Percentiles rank a stretch among this genome's conserved stretches.
Evolutionary conservation across 1,140 invertebrate genomes (phyloP).

Genomic region (Platyura marginata): DNA sequence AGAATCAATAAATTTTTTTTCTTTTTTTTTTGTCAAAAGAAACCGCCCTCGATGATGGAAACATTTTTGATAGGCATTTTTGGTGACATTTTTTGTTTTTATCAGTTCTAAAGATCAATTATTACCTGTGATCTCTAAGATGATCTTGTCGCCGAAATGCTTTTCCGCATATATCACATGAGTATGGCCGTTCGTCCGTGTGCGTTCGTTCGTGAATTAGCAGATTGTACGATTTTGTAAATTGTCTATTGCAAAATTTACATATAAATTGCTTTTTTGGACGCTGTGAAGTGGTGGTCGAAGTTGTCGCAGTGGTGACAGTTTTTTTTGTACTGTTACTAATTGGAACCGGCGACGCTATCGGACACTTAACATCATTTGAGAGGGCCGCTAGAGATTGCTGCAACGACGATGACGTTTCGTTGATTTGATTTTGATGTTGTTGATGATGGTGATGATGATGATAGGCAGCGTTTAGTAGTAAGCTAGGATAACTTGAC

Average conservation of each 20-base stretch:
- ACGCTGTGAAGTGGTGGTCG: slow-evolving; percentile 36
- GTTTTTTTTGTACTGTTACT: slow-evolving; percentile 16
- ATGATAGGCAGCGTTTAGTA: slow-evolving; percentile 38
- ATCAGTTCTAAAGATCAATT: slow-evolving; percentile 24
- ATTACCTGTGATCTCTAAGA: slow-evolving; percentile 79
- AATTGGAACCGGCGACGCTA: background rate
- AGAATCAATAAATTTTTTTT: too few species aligned
- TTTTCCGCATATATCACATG: slow-evolving; percentile 95
- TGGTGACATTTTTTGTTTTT: background rate
- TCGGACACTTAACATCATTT: background rate
- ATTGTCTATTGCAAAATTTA: slow-evolving; percentile 91
- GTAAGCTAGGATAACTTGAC: slow-evolving; percentile 33
- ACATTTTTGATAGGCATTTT: background rate
- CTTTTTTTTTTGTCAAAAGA: too few species aligned
- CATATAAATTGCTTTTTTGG: slow-evolving; percentile 97
- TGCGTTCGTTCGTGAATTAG: slow-evolving; percentile 95
- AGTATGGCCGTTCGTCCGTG: slow-evolving; percentile 94
- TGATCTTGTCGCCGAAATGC: slow-evolving; percentile 93
- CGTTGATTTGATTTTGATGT: slow-evolving; percentile 3
- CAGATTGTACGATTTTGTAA: slow-evolving; percentile 96
- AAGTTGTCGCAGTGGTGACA: slow-evolving; percentile 28
- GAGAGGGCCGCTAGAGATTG: background rate
- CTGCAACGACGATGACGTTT: background rate
- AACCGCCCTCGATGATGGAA: too few species aligned
- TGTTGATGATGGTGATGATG: slow-evolving; percentile 29